A percentile compares a stretch with the other conserved stretches of the same genome.
Evolutionary conservation across 2,888 invertebrate species (phyloP).

Genomic region (Acanthopleura granulata): DNA sequence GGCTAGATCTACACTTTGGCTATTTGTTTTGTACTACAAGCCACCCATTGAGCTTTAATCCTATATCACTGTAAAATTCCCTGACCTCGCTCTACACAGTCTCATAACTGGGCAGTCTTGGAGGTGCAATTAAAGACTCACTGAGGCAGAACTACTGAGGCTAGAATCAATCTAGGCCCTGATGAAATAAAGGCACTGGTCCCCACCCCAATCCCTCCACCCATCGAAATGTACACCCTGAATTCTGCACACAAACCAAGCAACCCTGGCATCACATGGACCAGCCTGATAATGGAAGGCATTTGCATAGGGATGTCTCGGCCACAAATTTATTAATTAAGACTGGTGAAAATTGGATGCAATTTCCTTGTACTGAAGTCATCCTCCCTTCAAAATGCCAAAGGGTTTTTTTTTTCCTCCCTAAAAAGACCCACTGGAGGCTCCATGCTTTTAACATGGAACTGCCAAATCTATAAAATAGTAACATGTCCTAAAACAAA

Average conservation of each 20-base stretch:
- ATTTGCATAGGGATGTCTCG: slow-evolving; percentile 14
- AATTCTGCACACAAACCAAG: not conserved
- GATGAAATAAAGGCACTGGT: slow-evolving; percentile 9
- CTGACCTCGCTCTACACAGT: too few species aligned
- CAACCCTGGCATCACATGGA: not conserved
- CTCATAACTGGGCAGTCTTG: too few species aligned
- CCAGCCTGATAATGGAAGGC: not conserved
- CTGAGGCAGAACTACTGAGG: not conserved
- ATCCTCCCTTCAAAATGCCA: slow-evolving; percentile 1
- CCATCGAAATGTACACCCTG: slow-evolving; percentile 13
- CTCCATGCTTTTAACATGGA: not conserved
- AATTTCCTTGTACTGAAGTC: slow-evolving; percentile 17
- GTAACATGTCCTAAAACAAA: slow-evolving; percentile 1
- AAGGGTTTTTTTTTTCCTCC: not conserved
- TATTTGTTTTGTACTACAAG: too few species aligned
- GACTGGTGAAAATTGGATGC: slow-evolving; percentile 16
- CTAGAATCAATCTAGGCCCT: not conserved
- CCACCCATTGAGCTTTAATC: too few species aligned
- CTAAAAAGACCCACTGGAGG: not conserved
- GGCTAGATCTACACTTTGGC: too few species aligned
- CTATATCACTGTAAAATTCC: too few species aligned
- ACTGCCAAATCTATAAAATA: not conserved
- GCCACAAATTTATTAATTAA: slow-evolving; percentile 18
- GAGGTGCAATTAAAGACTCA: not conserved
- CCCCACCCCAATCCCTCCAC: too few species aligned